phyloP scores from a whole-genome alignment of 2,888 invertebrate genomes.

The Reticulitermes lucifugus region DNA sequence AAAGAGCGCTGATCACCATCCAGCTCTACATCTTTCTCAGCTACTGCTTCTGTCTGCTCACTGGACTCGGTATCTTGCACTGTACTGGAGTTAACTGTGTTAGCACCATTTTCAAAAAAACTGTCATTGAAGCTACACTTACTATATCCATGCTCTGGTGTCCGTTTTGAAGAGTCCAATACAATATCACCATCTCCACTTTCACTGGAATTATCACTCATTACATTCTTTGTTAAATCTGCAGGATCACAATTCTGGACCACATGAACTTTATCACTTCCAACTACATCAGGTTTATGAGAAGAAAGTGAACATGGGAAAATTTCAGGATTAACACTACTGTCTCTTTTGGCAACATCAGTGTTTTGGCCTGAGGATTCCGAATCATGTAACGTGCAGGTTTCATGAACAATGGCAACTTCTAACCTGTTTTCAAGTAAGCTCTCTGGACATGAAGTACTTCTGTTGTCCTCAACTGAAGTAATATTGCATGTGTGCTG shows the following conservation, averaged over 20 bases:
- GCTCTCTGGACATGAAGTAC: neutral
- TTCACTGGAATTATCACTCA: neutral
- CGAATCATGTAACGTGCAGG: neutral
- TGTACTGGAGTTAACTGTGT: neutral
- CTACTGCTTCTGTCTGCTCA: neutral
- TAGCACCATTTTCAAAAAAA: neutral
- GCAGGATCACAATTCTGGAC: constrained; percentile 17
- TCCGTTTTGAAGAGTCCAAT: constrained; percentile 7
- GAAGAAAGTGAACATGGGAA: neutral
- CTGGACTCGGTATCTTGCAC: neutral
- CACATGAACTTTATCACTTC: neutral
- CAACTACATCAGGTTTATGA: neutral
- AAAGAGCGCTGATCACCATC: constrained; percentile 39
- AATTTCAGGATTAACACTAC: neutral
- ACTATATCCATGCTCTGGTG: constrained; percentile 30
- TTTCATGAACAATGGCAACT: neutral
- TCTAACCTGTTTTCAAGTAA: neutral
- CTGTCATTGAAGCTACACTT: neutral
- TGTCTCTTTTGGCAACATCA: neutral
- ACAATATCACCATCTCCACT: constrained; percentile 12
- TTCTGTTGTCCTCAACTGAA: neutral
- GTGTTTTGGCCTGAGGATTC: neutral
- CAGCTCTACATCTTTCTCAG: constrained; percentile 37
- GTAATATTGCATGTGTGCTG: neutral
- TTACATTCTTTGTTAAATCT: constrained; percentile 25